phyloP scores from a whole-genome alignment of 2,113 vertebrate genomes.

The Tringa solitaria region DNA sequence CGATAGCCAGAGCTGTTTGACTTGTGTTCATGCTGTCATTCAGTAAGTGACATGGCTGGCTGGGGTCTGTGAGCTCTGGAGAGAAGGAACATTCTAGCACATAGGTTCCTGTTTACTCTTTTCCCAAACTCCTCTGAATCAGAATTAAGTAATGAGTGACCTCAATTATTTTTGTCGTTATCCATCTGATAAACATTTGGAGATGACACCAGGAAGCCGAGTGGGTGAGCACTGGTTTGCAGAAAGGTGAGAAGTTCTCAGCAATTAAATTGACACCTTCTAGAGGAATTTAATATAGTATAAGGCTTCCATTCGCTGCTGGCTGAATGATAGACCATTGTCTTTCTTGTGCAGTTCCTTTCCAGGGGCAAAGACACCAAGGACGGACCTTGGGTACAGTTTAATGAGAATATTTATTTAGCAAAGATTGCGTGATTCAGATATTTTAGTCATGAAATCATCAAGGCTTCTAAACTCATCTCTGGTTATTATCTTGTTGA shows the following conservation, averaged over 20 bases:
- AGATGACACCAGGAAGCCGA: neutral
- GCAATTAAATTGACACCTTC: neutral
- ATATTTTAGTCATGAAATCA: slow-evolving; percentile 13
- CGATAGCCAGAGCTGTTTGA: neutral
- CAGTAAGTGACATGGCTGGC: neutral
- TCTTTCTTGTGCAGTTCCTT: neutral
- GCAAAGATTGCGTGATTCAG: neutral
- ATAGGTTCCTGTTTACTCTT: neutral
- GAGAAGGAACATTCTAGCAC: neutral
- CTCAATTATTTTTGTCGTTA: neutral
- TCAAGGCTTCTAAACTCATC: neutral
- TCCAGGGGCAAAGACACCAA: neutral
- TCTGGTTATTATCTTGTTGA: neutral
- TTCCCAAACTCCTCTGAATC: neutral
- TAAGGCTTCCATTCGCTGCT: neutral
- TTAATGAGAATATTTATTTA: slow-evolving; percentile 4
- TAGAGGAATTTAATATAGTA: neutral
- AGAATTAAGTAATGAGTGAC: neutral
- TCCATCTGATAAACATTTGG: neutral
- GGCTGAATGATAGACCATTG: neutral
- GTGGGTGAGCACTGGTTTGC: neutral
- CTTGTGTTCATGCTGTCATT: neutral
- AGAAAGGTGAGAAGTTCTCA: neutral
- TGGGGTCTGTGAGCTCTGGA: neutral
- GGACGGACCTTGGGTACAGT: neutral